Conservation (phyloP, 2,113 vertebrate species). For the Danionella cerebrum region DNA sequence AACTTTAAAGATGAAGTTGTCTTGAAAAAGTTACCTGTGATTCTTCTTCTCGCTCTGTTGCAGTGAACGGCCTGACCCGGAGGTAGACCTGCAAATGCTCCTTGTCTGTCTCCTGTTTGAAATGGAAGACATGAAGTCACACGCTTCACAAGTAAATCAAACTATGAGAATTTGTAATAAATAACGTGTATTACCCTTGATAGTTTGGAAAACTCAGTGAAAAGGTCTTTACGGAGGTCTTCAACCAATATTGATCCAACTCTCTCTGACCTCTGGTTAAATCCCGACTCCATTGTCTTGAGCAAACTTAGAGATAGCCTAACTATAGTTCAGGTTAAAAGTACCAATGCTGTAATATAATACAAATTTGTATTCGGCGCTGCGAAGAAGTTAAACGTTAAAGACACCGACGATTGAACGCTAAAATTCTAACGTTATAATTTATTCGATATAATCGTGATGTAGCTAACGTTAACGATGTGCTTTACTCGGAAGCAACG, state of each 20-base stretch:
- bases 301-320: no score
- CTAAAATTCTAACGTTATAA: neutral
- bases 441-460: neutral
- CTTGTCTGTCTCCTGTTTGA: constrained; percentile 58
- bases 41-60: constrained; percentile 66
- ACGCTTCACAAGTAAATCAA: no score
- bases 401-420: no score
- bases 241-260: constrained; percentile 47
- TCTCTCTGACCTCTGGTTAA: constrained; percentile 45
- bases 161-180: no score
- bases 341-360: no score
- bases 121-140: no score
- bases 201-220: constrained; percentile 58
- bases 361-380: no score
- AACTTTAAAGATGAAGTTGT: no score
- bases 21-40: no score
- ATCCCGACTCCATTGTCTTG: constrained; percentile 50
- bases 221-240: constrained; percentile 66
- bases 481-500: neutral
- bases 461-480: no score
- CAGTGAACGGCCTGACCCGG: constrained; percentile 77
- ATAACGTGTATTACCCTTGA: constrained; percentile 35
- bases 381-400: neutral
- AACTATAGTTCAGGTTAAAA: no score
- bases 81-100: constrained; percentile 82